Percentiles rank a stretch among this genome's conserved stretches.
These are phyloP conservation scores for Erebia aethiops DNA, from an alignment of 2,888 invertebrate genomes.

Conservation along the genomic window DNA sequence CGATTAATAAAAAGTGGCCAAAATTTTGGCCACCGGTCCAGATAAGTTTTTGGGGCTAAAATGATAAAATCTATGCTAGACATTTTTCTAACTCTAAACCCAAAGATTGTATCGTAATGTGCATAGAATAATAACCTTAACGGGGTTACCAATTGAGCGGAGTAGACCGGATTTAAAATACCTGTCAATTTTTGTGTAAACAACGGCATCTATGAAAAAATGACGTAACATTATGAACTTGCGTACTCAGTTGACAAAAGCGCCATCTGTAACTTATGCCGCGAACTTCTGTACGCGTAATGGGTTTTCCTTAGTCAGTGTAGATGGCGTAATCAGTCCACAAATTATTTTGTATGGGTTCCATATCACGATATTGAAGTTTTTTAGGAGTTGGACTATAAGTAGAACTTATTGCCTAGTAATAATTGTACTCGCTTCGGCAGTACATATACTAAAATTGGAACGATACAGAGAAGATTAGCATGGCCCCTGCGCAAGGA, in stretches of 20 bases:
- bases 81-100: too few species aligned
- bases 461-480: slow-evolving; percentile 71
- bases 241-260: neutral
- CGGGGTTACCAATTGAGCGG: too few species aligned
- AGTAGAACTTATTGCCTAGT: fast-evolving
- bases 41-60: too few species aligned
- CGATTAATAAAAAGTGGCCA: too few species aligned
- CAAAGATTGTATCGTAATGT: too few species aligned
- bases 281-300: neutral
- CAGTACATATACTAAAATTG: slow-evolving; percentile 54
- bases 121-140: too few species aligned
- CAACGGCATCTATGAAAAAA: slow-evolving; percentile 39
- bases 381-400: neutral
- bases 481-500: slow-evolving; percentile 74
- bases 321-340: neutral
- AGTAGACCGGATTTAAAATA: too few species aligned
- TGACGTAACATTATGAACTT: neutral
- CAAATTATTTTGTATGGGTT: neutral
- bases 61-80: too few species aligned
- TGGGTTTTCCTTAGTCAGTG: neutral
- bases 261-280: neutral
- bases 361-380: slow-evolving; percentile 18
- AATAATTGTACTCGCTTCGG: slow-evolving; percentile 51
- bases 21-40: too few species aligned
- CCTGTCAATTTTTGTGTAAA: slow-evolving; percentile 33